phyloP scores from a whole-genome alignment of 2,113 vertebrate species.

The Solea senegalensis region DNA sequence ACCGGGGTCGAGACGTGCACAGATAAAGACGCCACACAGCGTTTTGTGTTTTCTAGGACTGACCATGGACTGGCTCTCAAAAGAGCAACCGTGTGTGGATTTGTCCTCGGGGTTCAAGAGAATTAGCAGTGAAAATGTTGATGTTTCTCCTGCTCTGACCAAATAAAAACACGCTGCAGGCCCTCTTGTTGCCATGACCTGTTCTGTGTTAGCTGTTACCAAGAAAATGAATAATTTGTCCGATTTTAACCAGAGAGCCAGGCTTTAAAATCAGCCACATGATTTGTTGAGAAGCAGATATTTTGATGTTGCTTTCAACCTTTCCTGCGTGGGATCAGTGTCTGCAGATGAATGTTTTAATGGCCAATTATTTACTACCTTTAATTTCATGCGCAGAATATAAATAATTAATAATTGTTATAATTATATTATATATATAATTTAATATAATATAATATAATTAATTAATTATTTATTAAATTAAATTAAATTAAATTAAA shows the following conservation, averaged over 20 bases:
- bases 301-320: neutral
- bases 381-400: neutral
- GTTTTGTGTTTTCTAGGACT: neutral
- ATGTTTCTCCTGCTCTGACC: constrained; percentile 25
- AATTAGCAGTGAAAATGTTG: constrained; percentile 22
- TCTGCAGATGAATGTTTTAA: neutral
- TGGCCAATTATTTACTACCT: neutral
- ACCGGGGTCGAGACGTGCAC: neutral
- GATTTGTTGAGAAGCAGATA: neutral
- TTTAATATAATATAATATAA: too few relatives aligned
- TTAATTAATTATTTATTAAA: too few relatives aligned
- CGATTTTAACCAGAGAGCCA: neutral
- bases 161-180: constrained; percentile 1
- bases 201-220: neutral
- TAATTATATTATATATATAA: too few relatives aligned
- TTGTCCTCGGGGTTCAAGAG: constrained; percentile 12
- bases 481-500: neutral
- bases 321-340: neutral
- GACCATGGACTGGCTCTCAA: constrained; percentile 21
- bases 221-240: neutral
- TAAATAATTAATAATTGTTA: neutral
- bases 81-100: constrained; percentile 12
- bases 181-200: constrained; percentile 9
- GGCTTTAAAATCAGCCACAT: neutral
- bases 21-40: constrained; percentile 3